Conservation (phyloP, 2,797 vertebrate genomes). For the Aeoliscus strigatus region DNA sequence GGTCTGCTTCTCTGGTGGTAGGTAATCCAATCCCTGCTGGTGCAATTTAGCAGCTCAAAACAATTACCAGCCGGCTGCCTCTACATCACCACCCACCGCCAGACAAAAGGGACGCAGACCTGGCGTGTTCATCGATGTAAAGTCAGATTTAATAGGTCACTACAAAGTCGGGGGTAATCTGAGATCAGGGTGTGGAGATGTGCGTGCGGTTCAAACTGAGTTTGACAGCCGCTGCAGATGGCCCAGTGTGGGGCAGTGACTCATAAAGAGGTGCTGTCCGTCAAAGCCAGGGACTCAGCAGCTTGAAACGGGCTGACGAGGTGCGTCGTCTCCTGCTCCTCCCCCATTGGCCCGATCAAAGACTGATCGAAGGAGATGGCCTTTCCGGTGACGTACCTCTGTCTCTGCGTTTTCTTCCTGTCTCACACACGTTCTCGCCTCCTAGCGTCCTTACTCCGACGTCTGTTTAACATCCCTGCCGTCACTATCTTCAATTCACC, state of each 20-base stretch:
- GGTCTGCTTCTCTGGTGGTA: slow-evolving; percentile 60
- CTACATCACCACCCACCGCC: slow-evolving; percentile 31
- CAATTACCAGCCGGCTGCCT: slow-evolving; percentile 45
- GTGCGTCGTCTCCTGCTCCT: slow-evolving; percentile 20
- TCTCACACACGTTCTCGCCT: slow-evolving; percentile 19
- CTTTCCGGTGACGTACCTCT: slow-evolving; percentile 38
- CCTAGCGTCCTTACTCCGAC: slow-evolving; percentile 6
- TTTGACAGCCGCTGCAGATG: slow-evolving; percentile 34
- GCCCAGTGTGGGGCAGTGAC: slow-evolving; percentile 37
- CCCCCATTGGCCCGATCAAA: slow-evolving; percentile 23
- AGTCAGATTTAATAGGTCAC: slow-evolving; percentile 39
- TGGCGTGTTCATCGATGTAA: slow-evolving; percentile 33
- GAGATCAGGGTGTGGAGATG: slow-evolving; percentile 38
- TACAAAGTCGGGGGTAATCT: slow-evolving; percentile 40
- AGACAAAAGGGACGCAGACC: slow-evolving; percentile 32
- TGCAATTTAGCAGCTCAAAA: slow-evolving; percentile 63
- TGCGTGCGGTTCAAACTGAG: slow-evolving; percentile 19
- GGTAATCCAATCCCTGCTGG: slow-evolving; percentile 64
- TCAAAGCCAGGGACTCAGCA: slow-evolving; percentile 46
- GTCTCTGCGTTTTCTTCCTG: slow-evolving; percentile 39
- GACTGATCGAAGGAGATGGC: slow-evolving; percentile 33
- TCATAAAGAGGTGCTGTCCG: slow-evolving; percentile 50
- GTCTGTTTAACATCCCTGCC: slow-evolving; percentile 27
- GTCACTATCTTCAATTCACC: slow-evolving; percentile 27
- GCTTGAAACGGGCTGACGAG: slow-evolving; percentile 11